phyloP scores from a whole-genome alignment of 2,113 vertebrate genomes.

The Poecile atricapillus region DNA sequence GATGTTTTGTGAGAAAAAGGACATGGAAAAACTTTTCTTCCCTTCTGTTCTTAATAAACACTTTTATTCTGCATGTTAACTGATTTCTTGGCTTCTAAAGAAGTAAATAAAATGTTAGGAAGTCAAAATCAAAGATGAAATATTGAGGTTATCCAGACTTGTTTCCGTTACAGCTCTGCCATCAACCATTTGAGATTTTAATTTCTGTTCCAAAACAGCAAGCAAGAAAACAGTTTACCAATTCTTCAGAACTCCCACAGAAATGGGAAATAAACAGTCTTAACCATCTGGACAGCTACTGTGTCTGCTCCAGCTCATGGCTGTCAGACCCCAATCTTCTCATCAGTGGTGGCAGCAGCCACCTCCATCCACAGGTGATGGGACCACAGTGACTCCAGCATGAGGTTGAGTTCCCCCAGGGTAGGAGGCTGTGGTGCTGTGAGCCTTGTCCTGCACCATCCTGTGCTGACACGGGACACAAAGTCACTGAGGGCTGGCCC shows the following conservation, averaged over 20 bases:
- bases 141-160: not conserved
- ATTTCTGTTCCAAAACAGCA: constrained; percentile 20
- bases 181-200: not conserved
- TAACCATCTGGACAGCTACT: not conserved
- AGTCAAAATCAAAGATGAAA: not conserved
- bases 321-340: not conserved
- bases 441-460: not conserved
- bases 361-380: not conserved
- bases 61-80: not conserved
- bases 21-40: not conserved
- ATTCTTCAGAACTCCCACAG: constrained; percentile 1
- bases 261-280: not conserved
- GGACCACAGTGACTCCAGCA: not conserved
- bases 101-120: constrained; percentile 14
- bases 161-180: not conserved
- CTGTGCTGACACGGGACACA: not conserved
- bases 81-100: not conserved
- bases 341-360: not conserved
- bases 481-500: not conserved
- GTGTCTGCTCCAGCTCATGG: not conserved
- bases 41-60: not conserved
- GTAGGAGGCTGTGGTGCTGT: not conserved
- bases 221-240: not conserved
- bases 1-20: not conserved
- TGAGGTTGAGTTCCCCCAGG: not conserved